Base-by-base conservation (phyloP, 2,888 invertebrate genomes). In the Steinernema hermaphroditum region DNA sequence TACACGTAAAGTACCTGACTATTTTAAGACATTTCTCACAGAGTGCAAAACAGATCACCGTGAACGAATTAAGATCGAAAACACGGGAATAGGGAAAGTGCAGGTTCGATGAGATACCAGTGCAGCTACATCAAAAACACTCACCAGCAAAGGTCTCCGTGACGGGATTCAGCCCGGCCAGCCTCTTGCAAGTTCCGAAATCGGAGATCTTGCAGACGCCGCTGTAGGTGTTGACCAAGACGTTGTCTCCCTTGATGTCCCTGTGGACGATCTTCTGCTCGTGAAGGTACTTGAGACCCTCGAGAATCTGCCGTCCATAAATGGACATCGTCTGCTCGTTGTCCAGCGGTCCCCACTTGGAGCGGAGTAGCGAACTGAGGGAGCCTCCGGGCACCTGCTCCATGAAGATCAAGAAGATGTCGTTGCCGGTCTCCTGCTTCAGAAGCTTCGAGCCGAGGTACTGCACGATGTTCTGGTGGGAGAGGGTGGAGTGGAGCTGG, bases 131-230 rank as follows among this genome's bases (percentile, higher is more conserved):
- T 69, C 46, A 46, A 24, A 70, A 46, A 69, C 19, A 19, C 19
- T 29, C 9, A 16, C 37, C 46, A 19, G 29, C 93, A 87, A 94
- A 94, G 12, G 92, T 92, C 84, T 91, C 91, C 0, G 92, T 91
- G 80, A 90, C 90, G 0, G 91, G 91, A 80, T 92, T 92, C 69
- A 96, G 89, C 1, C 96, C 97, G 8, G 96, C 95, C 79, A 98
- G 89, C 16, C 98, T 91, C 88, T 98, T 98, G 0, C 96, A 96
- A 19, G 97, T 98, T 44, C 98, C 98, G 88, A 98, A 98, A 88
- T 98, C 98, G 0, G 96, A 96, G 86, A 98, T 98, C 89, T 99
- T 99, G 0, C 98, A 93, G 0, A 96, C 94, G 0, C 98, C 98
- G 86, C 94, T 90, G 88, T 98, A 99, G 0, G 97, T 98, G 88